Percentiles rank a stretch among this genome's conserved stretches.
Conservation (phyloP, 2,797 vertebrate genomes). For the Steatocranus sp. region DNA sequence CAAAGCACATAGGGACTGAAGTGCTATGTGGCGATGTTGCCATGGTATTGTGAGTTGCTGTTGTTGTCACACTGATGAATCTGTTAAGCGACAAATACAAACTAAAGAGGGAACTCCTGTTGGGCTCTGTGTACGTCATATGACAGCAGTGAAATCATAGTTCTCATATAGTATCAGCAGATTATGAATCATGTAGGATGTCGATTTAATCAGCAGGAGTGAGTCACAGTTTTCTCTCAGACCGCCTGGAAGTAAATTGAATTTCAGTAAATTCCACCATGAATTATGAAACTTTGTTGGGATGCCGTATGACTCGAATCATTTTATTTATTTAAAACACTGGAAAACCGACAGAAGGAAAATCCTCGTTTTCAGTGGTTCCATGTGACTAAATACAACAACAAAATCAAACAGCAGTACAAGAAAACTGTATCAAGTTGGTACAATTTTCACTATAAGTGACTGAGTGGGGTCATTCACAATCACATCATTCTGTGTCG, state of each 20-base stretch:
- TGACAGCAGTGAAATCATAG: not conserved
- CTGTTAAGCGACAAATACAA: not conserved
- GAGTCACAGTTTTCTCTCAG: not conserved
- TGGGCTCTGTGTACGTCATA: not conserved
- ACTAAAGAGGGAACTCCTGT: not conserved
- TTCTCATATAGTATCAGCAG: slow-evolving; percentile 8
- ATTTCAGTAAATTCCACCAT: slow-evolving; percentile 10
- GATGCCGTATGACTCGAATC: slow-evolving; percentile 14
- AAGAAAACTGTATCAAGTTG: not conserved
- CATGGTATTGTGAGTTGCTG: not conserved
- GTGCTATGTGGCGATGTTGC: slow-evolving; percentile 1
- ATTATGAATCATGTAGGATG: slow-evolving; percentile 13
- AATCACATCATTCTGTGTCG: not conserved
- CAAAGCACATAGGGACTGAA: not conserved
- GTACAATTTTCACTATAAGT: not conserved
- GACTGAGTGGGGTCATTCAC: not conserved
- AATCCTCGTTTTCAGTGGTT: not conserved
- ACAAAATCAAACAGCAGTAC: not conserved
- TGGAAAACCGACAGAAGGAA: not conserved
- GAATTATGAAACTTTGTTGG: slow-evolving; percentile 4
- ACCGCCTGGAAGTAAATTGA: not conserved
- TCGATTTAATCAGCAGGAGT: not conserved
- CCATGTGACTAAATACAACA: not conserved
- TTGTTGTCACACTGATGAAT: not conserved
- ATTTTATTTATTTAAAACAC: not conserved